Evolutionary conservation across 2,113 vertebrate genomes (phyloP).

Genomic region (Rattus rattus): DNA sequence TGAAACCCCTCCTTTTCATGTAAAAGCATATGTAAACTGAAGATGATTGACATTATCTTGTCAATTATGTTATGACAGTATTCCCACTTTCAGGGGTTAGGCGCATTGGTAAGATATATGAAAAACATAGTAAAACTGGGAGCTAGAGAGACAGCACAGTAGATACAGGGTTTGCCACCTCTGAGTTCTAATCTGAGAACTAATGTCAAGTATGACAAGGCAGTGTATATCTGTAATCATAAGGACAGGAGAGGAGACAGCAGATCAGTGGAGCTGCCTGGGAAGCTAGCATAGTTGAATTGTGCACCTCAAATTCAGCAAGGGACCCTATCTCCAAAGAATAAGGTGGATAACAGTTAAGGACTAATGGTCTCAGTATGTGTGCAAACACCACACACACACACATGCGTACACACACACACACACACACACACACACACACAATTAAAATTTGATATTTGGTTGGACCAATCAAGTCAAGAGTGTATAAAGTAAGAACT

Average conservation of each 20-base stretch:
- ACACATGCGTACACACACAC: no score
- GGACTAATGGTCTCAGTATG: background rate
- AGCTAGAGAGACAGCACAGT: no score
- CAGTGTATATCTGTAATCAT: background rate
- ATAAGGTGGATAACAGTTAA: background rate
- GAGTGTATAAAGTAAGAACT: background rate
- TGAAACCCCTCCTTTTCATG: background rate
- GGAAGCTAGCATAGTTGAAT: background rate
- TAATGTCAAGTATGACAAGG: no score
- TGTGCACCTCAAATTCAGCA: background rate
- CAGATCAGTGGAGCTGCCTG: background rate
- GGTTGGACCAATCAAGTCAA: background rate
- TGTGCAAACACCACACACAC: background rate
- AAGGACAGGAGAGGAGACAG: background rate
- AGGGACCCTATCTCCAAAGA: background rate
- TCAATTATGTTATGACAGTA: background rate
- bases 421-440: background rate
- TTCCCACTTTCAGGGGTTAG: background rate
- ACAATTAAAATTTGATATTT: background rate
- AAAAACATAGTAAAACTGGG: background rate
- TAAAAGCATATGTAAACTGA: background rate
- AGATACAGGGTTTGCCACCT: no score
- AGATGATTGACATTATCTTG: background rate
- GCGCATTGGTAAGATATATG: background rate
- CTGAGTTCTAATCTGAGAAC: background rate